phyloP scores from a whole-genome alignment of 1,140 invertebrate species.

The Odontomachus brunneus region DNA sequence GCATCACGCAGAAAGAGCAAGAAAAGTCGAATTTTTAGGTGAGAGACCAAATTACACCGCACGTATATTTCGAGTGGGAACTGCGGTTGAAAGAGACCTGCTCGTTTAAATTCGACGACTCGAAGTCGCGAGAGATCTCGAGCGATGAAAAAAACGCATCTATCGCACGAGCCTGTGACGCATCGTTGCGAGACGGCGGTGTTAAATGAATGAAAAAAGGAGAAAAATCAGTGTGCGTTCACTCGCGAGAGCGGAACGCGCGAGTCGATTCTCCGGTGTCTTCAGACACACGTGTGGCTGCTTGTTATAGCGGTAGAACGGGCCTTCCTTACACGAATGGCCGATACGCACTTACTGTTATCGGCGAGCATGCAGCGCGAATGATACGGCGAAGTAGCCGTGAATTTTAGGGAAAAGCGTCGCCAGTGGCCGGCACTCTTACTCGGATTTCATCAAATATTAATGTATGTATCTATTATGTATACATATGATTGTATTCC shows the following conservation, averaged over 20 bases:
- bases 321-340: constrained; percentile 29
- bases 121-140: neutral
- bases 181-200: too few relatives aligned
- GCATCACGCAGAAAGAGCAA: too few relatives aligned
- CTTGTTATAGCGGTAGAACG: constrained; percentile 46
- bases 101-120: constrained; percentile 1
- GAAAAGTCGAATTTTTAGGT: too few relatives aligned
- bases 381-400: too few relatives aligned
- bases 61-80: too few relatives aligned
- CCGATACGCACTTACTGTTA: constrained; percentile 38
- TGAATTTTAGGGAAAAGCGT: too few relatives aligned
- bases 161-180: neutral
- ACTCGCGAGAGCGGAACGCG: constrained; percentile 31
- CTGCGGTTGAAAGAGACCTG: too few relatives aligned
- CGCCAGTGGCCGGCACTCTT: too few relatives aligned
- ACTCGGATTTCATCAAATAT: too few relatives aligned
- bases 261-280: constrained; percentile 6
- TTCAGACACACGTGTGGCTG: constrained; percentile 48
- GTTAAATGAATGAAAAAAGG: neutral
- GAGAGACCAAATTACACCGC: too few relatives aligned
- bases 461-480: too few relatives aligned
- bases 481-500: too few relatives aligned
- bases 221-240: constrained; percentile 5
- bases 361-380: constrained; percentile 6
- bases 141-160: neutral